Evolutionary conservation across 2,797 vertebrate species (phyloP).

Genomic region (Gymnothorax javanicus): DNA sequence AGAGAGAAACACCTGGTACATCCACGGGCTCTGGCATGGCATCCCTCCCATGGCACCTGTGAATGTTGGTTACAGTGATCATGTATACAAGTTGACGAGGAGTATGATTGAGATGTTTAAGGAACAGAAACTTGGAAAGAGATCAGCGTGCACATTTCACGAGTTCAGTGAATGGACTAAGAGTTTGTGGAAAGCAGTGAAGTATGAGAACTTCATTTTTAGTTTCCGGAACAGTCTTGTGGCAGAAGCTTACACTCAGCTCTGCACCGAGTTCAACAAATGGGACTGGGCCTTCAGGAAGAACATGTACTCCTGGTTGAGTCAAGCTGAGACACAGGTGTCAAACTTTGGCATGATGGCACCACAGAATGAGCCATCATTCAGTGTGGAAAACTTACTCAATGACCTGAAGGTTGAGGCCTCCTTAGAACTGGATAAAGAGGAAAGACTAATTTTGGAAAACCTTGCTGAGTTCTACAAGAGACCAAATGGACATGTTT

Average conservation of each 20-base stretch:
- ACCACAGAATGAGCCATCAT: background rate
- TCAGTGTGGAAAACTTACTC: slow-evolving; percentile 34
- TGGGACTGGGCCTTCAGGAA: slow-evolving; percentile 47
- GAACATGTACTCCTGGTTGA: slow-evolving; percentile 39
- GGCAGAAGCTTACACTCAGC: slow-evolving; percentile 48
- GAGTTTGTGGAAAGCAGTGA: background rate
- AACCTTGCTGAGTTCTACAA: background rate
- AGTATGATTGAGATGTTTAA: background rate
- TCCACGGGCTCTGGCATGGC: background rate
- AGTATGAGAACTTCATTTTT: background rate
- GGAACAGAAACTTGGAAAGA: background rate
- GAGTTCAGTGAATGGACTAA: background rate
- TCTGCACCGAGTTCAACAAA: slow-evolving; percentile 42
- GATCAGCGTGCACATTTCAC: background rate
- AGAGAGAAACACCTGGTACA: background rate
- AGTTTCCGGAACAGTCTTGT: slow-evolving; percentile 38
- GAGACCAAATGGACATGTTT: background rate
- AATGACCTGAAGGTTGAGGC: slow-evolving; percentile 39
- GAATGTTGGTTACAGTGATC: background rate
- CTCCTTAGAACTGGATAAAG: slow-evolving; percentile 29
- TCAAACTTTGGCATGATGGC: slow-evolving; percentile 32
- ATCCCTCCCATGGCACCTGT: background rate
- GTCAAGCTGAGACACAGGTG: slow-evolving; percentile 39
- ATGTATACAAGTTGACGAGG: background rate
- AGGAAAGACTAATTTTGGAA: background rate